A percentile compares a stretch with the other conserved stretches of the same genome.
phyloP scores from a whole-genome alignment of 2,888 invertebrate genomes.

The Eretmocerus hayati region DNA sequence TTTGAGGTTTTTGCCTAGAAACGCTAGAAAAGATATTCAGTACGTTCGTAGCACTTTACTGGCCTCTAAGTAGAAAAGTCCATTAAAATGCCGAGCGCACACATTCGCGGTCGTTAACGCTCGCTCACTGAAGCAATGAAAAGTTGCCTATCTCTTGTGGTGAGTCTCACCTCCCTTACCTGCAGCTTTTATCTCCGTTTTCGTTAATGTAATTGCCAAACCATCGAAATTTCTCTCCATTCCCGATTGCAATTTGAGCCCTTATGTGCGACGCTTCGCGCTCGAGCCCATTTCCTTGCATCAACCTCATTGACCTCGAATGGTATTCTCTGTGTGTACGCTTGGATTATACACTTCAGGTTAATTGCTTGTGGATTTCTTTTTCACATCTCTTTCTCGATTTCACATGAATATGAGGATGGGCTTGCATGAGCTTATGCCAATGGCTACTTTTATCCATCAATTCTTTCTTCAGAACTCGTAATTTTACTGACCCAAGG shows the following conservation, averaged over 20 bases:
- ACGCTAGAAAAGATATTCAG: constrained; percentile 27
- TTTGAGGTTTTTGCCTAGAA: constrained; percentile 36
- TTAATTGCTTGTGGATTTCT: too few species aligned
- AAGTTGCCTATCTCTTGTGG: neutral
- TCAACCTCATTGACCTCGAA: neutral
- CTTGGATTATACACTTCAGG: too few species aligned
- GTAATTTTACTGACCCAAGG: too few species aligned
- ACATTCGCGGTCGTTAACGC: constrained; percentile 1
- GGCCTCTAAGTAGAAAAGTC: constrained; percentile 47
- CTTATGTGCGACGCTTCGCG: neutral
- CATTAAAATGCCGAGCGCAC: constrained; percentile 37
- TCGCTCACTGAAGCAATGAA: neutral
- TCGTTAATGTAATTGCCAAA: constrained; percentile 6
- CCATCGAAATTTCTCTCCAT: constrained; percentile 6
- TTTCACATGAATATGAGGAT: too few species aligned
- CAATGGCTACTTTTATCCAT: too few species aligned
- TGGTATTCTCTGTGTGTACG: neutral
- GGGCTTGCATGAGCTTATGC: too few species aligned
- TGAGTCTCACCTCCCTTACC: neutral
- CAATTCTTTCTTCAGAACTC: too few species aligned
- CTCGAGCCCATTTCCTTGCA: neutral
- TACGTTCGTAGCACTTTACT: constrained; percentile 38
- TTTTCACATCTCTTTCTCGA: too few species aligned
- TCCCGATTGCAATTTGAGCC: neutral
- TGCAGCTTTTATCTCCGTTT: neutral